Evolutionary conservation across 2,113 vertebrate genomes (phyloP), one percentile per base, ranked within the genome.

Genomic region (Brachyhypopomus gauderio): DNA sequence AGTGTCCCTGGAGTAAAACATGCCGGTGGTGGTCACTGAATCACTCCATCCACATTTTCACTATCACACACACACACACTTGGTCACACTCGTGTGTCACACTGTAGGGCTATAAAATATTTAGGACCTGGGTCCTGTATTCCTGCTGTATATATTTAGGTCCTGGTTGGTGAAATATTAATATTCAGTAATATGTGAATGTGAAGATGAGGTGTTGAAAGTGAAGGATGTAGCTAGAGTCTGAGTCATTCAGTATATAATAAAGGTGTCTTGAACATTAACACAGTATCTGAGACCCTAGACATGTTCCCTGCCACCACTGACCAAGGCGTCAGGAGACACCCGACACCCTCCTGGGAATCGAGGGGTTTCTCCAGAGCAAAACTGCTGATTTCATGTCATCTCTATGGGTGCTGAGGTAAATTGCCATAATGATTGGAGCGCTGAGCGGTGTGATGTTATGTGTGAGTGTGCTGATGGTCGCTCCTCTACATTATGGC

Each of bases 1-100:
- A 87, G 59, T 30, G 41, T 79, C 74, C 75, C 73, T 82, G 69
- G 86, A 83, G 82, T 84, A 84, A 78, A 48, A 77, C 55, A 56
- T 70, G 23, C 48, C 30, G 52, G 36, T 23, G 9, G 12, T 70
- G 66, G 58, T 58, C 64, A 20, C 41, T 73, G 27, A 12, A 77
- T 73, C 70, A 67, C 36, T 4, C 23, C 27, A n/a, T 75, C 66
- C n/a, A 75, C 55, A 79, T 38, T 22, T 36, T 55, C 23, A 55
- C 56, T 25, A n/a, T 60, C 19, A 16, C 30, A 34, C 60, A 23
- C 56, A 6, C n/a, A 25, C 27, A 36, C 52, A 27, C 55, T 22
- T 25, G 19, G 4, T 8, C 30, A 30, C 30, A 30, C 30, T 30
- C 30, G 30, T 30, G 30, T 30, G 17, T 22, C n/a, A 2, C 9